Percentiles rank a stretch among this genome's conserved stretches.
phyloP scores from a whole-genome alignment of 2,113 vertebrate species.

The Megaptera novaeangliae region DNA sequence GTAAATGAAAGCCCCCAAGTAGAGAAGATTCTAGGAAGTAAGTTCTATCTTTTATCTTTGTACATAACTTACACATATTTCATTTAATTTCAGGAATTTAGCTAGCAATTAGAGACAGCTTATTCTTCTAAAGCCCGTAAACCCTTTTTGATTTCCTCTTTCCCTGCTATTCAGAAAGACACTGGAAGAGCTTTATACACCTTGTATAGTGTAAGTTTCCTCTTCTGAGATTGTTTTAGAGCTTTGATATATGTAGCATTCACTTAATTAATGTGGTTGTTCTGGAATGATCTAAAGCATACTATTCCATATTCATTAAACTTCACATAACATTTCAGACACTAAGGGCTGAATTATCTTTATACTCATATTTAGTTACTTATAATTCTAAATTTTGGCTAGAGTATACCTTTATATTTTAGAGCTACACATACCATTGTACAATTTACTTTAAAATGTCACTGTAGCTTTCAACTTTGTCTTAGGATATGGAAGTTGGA shows the following conservation, averaged over 20 bases:
- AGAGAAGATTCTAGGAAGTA: neutral
- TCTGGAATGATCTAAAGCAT: neutral
- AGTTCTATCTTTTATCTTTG: neutral
- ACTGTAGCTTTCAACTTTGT: neutral
- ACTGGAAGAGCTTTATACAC: neutral
- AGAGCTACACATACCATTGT: neutral
- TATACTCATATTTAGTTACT: neutral
- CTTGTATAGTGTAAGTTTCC: neutral
- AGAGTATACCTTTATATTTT: neutral
- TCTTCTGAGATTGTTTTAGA: neutral
- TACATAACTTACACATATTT: neutral
- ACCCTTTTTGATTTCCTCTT: neutral
- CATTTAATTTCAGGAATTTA: neutral
- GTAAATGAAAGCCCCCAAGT: neutral
- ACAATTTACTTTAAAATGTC: conserved; percentile 2
- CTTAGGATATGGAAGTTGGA: neutral
- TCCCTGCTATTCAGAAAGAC: neutral
- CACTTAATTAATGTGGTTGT: neutral
- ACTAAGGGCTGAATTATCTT: neutral
- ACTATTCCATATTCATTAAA: neutral
- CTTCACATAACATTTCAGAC: neutral
- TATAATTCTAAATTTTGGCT: neutral
- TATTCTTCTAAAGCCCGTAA: neutral
- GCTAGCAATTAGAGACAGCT: neutral
- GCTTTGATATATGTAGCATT: neutral